Evolutionary conservation across 2,797 vertebrate genomes (phyloP).

Genomic region (Paramormyrops hopkinsi): DNA sequence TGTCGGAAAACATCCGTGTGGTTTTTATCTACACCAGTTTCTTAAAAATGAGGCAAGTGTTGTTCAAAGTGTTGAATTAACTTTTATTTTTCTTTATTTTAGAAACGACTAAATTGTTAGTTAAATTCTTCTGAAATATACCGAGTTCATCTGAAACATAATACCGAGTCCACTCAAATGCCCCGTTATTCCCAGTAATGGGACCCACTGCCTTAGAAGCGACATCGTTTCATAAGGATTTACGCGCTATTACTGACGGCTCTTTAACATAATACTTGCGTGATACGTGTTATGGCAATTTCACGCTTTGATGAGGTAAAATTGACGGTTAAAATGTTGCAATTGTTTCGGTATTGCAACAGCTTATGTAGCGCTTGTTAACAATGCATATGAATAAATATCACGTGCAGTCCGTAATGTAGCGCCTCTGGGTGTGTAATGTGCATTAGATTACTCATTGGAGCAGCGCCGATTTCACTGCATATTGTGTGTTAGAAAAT

Average conservation of each 20-base stretch:
- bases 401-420: neutral
- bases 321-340: neutral
- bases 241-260: neutral
- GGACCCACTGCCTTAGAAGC: neutral
- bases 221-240: neutral
- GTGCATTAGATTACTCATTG: neutral
- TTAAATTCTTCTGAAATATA: neutral
- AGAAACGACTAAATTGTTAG: neutral
- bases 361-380: neutral
- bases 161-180: neutral
- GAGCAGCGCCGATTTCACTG: neutral
- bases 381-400: neutral
- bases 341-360: neutral
- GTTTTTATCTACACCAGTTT: neutral
- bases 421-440: neutral
- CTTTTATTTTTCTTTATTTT: neutral
- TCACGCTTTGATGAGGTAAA: neutral
- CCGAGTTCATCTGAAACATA: neutral
- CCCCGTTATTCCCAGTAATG: neutral
- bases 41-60: neutral
- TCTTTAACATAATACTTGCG: neutral
- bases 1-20: neutral
- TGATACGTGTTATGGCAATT: neutral
- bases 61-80: neutral
- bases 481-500: neutral